A percentile compares a stretch with the other conserved stretches of the same genome.
Evolutionary conservation across 2,113 vertebrate genomes (phyloP).

Genomic region (Myiagra hebetior): DNA sequence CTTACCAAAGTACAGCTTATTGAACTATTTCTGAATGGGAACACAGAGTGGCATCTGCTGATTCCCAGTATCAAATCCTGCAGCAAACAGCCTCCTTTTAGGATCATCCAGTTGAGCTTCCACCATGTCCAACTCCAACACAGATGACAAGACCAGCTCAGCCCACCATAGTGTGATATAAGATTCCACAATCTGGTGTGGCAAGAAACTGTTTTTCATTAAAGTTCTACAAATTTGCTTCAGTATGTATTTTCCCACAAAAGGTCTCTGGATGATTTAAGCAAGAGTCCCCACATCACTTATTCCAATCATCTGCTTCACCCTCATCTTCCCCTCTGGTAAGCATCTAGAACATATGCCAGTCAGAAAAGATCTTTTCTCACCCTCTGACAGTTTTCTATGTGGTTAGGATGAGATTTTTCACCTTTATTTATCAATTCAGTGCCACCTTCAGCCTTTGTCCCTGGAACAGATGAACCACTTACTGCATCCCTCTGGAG

Average conservation of each 20-base stretch:
- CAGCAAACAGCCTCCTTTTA: not conserved
- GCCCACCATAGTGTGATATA: not conserved
- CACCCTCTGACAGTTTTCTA: not conserved
- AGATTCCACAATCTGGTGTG: not conserved
- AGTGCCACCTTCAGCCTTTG: not conserved
- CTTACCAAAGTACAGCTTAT: not conserved
- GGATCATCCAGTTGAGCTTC: not conserved
- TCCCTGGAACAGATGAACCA: not conserved
- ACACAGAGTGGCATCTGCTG: not conserved
- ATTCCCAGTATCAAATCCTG: not conserved
- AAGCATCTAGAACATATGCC: not conserved
- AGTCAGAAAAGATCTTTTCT: not conserved
- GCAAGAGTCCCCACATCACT: not conserved
- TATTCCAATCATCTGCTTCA: not conserved
- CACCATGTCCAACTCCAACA: not conserved
- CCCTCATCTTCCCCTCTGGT: not conserved
- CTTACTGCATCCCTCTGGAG: not conserved
- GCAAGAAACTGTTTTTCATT: not conserved
- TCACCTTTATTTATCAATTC: not conserved
- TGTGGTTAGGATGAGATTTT: not conserved
- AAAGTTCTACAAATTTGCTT: not conserved
- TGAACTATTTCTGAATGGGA: not conserved
- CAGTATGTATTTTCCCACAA: not conserved
- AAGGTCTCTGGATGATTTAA: not conserved
- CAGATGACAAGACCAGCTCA: not conserved